A percentile compares a stretch with the other conserved stretches of the same genome.
These are phyloP conservation scores for Syndactyla subalaris DNA, from an alignment of 2,797 vertebrate species.

Conservation along the genomic window DNA sequence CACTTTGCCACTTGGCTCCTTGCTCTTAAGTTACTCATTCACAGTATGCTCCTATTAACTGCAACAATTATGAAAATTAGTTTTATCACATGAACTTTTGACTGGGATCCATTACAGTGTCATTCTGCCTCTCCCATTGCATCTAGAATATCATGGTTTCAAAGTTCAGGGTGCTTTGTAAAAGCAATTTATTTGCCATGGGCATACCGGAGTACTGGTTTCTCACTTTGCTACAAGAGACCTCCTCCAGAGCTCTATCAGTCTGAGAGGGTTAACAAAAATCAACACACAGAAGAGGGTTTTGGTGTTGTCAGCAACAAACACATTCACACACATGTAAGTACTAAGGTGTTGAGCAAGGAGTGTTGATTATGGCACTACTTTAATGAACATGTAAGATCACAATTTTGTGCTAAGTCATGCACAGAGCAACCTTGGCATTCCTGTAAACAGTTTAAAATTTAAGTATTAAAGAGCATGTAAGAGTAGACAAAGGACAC, in stretches of 20 bases:
- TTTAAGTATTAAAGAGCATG: not conserved
- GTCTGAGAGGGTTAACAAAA: not conserved
- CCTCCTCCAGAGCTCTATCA: not conserved
- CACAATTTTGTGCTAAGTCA: not conserved
- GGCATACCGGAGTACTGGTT: not conserved
- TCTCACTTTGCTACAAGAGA: not conserved
- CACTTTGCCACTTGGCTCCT: not conserved
- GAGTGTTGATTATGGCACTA: not conserved
- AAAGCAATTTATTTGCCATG: constrained; percentile 2
- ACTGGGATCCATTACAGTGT: constrained; percentile 55
- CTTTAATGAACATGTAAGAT: not conserved
- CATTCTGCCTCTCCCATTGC: not conserved
- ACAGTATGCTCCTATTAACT: not conserved
- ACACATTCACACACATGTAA: not conserved
- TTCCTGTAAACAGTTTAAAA: not conserved
- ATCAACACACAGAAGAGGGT: not conserved
- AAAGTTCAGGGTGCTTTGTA: constrained; percentile 49
- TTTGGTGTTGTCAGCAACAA: not conserved
- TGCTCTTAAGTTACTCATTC: not conserved
- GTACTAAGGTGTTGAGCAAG: not conserved
- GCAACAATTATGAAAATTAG: constrained; percentile 42
- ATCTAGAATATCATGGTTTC: constrained; percentile 46
- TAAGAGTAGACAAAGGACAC: not conserved
- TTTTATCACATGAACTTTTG: constrained; percentile 47
- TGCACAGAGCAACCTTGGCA: not conserved